Conservation (phyloP, 2,797 vertebrate species). For the Bucorvus abyssinicus region DNA sequence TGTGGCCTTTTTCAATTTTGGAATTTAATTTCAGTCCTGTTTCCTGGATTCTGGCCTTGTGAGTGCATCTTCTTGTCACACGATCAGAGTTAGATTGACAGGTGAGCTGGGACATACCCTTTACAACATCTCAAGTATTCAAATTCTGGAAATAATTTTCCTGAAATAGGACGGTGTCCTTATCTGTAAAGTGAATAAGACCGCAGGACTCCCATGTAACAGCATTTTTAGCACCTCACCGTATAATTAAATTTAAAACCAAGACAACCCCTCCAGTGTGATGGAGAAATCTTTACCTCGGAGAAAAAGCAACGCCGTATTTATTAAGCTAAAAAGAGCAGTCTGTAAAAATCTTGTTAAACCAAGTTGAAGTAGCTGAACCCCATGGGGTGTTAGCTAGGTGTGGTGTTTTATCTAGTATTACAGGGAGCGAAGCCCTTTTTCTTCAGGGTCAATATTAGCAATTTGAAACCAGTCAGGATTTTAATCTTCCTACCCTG, state of each 20-base stretch:
- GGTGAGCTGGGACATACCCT: background rate
- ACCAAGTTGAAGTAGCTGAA: background rate
- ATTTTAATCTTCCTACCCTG: background rate
- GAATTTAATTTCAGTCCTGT: background rate
- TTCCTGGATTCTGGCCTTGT: background rate
- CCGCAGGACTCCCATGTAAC: constrained; percentile 6
- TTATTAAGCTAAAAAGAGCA: background rate
- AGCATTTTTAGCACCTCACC: constrained; percentile 20
- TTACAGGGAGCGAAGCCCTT: background rate
- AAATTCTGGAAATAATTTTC: background rate
- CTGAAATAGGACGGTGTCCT: background rate
- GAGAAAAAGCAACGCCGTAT: background rate
- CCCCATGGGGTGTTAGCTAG: no score
- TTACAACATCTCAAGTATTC: background rate
- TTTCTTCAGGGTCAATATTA: background rate
- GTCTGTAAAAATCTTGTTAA: background rate
- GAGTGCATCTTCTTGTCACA: background rate
- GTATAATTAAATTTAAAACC: constrained; percentile 8
- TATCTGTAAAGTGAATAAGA: background rate
- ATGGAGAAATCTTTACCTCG: background rate
- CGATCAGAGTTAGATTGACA: background rate
- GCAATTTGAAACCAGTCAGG: background rate
- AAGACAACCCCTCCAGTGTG: background rate
- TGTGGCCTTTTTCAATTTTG: background rate
- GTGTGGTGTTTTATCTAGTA: background rate